phyloP scores from a whole-genome alignment of 1,140 invertebrate genomes.

The Probaryconus sp. region DNA sequence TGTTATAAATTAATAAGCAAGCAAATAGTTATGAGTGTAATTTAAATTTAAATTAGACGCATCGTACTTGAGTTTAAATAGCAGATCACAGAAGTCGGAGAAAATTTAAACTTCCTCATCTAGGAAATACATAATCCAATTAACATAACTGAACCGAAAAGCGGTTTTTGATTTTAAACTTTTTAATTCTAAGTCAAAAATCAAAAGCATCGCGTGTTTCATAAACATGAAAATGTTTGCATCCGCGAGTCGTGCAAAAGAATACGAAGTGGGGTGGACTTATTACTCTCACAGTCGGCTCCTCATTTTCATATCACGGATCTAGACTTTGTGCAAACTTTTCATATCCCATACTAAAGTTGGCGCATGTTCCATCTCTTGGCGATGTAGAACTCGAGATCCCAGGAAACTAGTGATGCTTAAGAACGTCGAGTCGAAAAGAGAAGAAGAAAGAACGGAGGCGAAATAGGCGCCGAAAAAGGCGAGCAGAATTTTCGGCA shows the following conservation, averaged over 20 bases:
- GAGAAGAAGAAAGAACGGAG: constrained; percentile 44
- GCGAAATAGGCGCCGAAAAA: constrained; percentile 25
- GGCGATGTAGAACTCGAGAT: constrained; percentile 55
- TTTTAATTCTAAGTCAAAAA: constrained; percentile 29
- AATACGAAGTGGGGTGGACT: constrained; percentile 56
- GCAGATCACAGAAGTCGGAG: constrained; percentile 19
- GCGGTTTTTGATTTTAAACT: constrained; percentile 22
- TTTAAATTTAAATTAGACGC: constrained; percentile 18
- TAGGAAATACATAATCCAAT: constrained; percentile 34
- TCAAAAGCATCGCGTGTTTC: constrained; percentile 20
- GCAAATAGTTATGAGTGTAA: no score
- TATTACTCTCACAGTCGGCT: constrained; percentile 58
- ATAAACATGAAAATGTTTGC: constrained; percentile 45
- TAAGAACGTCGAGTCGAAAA: constrained; percentile 50
- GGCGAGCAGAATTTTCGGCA: constrained; percentile 22
- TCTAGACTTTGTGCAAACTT: constrained; percentile 62
- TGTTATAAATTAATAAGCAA: no score
- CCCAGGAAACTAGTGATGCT: constrained; percentile 55
- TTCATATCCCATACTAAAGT: constrained; percentile 61
- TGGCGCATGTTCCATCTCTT: constrained; percentile 58
- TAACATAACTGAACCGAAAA: constrained; percentile 11
- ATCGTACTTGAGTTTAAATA: constrained; percentile 7
- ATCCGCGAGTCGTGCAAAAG: constrained; percentile 25
- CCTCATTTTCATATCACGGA: constrained; percentile 61
- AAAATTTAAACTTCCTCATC: constrained; percentile 29